Evolutionary conservation across 2,888 invertebrate genomes (phyloP).

Genomic region (Corbicula japonica): DNA sequence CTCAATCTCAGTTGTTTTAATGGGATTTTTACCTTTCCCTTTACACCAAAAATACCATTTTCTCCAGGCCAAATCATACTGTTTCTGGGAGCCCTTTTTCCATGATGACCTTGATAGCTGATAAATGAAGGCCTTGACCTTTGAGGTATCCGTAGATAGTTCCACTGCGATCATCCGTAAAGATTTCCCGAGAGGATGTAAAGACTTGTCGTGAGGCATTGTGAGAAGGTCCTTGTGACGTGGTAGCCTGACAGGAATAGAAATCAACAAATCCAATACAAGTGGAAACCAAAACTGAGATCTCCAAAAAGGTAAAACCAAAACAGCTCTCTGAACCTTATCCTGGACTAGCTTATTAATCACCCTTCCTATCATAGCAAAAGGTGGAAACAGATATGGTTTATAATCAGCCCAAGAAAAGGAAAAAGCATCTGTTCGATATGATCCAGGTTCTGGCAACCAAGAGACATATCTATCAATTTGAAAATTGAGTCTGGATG

Average conservation of each 20-base stretch:
- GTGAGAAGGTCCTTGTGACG: slow-evolving; percentile 19
- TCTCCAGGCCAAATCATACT: slow-evolving; percentile 30
- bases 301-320: background rate
- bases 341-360: slow-evolving; percentile 3
- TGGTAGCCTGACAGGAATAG: slow-evolving; percentile 19
- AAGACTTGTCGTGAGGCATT: background rate
- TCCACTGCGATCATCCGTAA: slow-evolving; percentile 11
- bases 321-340: slow-evolving; percentile 4
- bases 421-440: slow-evolving; percentile 28
- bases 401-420: slow-evolving; percentile 16
- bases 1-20: slow-evolving; percentile 10
- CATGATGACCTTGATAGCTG: slow-evolving; percentile 5
- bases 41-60: slow-evolving; percentile 25
- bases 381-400: too few relatives aligned
- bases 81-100: slow-evolving; percentile 16
- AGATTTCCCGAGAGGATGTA: slow-evolving; percentile 3
- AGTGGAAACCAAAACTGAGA: background rate
- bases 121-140: slow-evolving; percentile 10
- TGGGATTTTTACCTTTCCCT: slow-evolving; percentile 11
- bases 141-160: slow-evolving; percentile 7
- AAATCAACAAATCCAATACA: slow-evolving; percentile 2
- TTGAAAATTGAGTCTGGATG: slow-evolving; percentile 34
- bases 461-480: slow-evolving; percentile 38
- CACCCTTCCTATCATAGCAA: slow-evolving; percentile 21
- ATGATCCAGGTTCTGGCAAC: slow-evolving; percentile 27